Evolutionary conservation across 1,140 invertebrate genomes (phyloP).

Genomic region (Odontomachus brunneus): DNA sequence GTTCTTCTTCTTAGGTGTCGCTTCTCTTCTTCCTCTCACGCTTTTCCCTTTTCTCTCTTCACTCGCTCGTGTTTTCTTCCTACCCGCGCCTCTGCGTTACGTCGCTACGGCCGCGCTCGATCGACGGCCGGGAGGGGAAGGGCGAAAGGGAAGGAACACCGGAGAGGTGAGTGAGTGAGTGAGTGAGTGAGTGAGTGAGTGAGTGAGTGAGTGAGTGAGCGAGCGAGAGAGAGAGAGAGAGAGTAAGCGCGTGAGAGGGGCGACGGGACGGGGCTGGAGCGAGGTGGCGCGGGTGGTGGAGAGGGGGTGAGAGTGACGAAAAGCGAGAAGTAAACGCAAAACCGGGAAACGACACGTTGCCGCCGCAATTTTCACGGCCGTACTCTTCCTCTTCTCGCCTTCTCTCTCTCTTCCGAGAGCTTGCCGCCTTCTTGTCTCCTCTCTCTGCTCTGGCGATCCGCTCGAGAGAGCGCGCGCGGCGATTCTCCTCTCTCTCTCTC

Average conservation of each 20-base stretch:
- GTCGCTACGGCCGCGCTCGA: constrained; percentile 48
- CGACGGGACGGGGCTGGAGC: constrained; percentile 4
- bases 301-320: constrained; percentile 45
- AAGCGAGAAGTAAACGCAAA: constrained; percentile 47
- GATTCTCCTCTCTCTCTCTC: too few relatives aligned
- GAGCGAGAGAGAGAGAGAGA: neutral
- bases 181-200: neutral
- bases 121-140: constrained; percentile 33
- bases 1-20: too few relatives aligned
- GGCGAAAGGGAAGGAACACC: constrained; percentile 1
- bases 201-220: neutral
- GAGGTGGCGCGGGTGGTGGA: neutral
- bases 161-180: neutral
- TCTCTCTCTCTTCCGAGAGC: too few relatives aligned
- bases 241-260: neutral
- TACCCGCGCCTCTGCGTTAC: constrained; percentile 57
- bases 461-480: neutral
- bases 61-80: constrained; percentile 14
- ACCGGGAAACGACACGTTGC: neutral
- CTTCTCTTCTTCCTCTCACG: neutral
- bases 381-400: neutral
- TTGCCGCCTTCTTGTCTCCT: too few relatives aligned
- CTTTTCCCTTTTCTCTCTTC: neutral
- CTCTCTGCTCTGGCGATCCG: neutral
- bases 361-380: neutral